Conservation (phyloP, 1,140 invertebrate genomes). For the Laodelphax striatellus region DNA sequence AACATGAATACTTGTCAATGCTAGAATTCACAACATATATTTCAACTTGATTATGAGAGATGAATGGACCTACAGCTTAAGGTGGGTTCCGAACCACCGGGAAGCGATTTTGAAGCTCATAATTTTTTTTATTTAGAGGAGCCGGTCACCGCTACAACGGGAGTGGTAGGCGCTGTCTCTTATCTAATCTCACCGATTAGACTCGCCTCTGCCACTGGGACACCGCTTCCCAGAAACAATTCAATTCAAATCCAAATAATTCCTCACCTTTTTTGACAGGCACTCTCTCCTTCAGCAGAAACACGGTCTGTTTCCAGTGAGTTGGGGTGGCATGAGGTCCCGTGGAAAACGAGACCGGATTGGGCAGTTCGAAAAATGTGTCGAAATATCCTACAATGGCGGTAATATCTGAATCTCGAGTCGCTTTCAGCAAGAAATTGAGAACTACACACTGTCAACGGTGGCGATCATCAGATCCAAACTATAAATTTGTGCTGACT, state of each 20-base stretch:
- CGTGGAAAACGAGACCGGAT: slow-evolving; percentile 54
- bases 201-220: too few species aligned
- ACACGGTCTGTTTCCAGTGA: slow-evolving; percentile 97
- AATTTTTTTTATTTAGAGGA: too few species aligned
- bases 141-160: too few species aligned
- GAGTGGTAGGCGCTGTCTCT: too few species aligned
- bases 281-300: slow-evolving; percentile 70
- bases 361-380: slow-evolving; percentile 68
- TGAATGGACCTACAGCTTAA: too few species aligned
- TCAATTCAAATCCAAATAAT: neutral
- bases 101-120: too few species aligned
- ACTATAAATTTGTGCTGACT: slow-evolving; percentile 46
- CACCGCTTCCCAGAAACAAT: too few species aligned
- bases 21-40: too few species aligned
- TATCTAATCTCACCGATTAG: too few species aligned
- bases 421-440: slow-evolving; percentile 61
- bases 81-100: too few species aligned
- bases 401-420: slow-evolving; percentile 62
- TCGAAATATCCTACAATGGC: slow-evolving; percentile 90
- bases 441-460: slow-evolving; percentile 70
- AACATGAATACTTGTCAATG: too few species aligned
- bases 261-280: slow-evolving; percentile 8
- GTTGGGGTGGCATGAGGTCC: slow-evolving; percentile 63
- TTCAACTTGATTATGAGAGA: too few species aligned
- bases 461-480: slow-evolving; percentile 76